A percentile compares a stretch with the other conserved stretches of the same genome.
Evolutionary conservation across 2,888 invertebrate species (phyloP).

Genomic region (Lissonota sp.): DNA sequence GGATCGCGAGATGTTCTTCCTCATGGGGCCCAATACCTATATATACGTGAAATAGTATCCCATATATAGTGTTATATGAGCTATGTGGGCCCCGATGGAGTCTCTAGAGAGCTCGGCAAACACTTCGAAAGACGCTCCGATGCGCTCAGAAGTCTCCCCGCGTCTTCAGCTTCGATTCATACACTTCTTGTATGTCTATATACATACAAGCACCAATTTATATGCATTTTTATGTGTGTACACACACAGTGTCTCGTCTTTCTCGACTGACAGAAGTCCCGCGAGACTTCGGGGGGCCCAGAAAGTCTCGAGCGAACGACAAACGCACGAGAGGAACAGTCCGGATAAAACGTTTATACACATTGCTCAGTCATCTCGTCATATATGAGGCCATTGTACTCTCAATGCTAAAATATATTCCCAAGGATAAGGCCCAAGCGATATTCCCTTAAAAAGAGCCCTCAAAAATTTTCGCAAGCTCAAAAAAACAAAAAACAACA

Average conservation of each 20-base stretch:
- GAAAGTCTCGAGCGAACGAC: conserved; percentile 62
- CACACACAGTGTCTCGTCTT: conserved; percentile 2
- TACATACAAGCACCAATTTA: background rate
- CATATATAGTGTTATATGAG: conserved; percentile 6
- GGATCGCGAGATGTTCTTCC: conserved; percentile 68
- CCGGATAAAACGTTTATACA: conserved; percentile 23
- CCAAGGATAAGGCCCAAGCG: background rate
- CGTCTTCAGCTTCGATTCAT: background rate
- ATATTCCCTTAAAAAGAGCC: too few species aligned
- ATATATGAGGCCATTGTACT: conserved; percentile 35
- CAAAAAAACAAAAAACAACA: too few species aligned
- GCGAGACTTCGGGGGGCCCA: conserved; percentile 70
- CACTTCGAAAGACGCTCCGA: conserved; percentile 73
- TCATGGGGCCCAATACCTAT: conserved; percentile 63
- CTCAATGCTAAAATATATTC: background rate
- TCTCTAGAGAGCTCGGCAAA: conserved; percentile 81
- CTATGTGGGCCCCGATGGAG: conserved; percentile 41
- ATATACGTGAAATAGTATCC: conserved; percentile 1
- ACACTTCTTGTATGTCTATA: background rate
- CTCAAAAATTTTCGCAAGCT: too few species aligned
- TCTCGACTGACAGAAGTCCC: conserved; percentile 36
- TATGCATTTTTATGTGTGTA: background rate
- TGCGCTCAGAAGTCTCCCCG: conserved; percentile 9
- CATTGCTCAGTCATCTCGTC: conserved; percentile 78
- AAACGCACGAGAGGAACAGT: conserved; percentile 72